Evolutionary conservation across 2,888 invertebrate genomes (phyloP).

Genomic region (Chirona hameri): DNA sequence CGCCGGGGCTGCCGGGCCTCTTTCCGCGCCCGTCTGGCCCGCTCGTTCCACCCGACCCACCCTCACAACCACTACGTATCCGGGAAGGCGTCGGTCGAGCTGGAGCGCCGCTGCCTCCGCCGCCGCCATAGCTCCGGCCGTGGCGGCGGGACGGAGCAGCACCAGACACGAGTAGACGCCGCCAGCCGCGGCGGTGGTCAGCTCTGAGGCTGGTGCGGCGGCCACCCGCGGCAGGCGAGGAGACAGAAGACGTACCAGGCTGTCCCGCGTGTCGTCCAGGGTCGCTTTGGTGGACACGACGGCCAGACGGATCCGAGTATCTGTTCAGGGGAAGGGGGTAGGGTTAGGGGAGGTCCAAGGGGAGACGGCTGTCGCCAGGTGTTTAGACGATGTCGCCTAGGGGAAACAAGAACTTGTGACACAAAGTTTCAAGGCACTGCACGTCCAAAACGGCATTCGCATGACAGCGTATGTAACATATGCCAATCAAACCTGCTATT

Average conservation of each 20-base stretch:
- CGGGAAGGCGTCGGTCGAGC: background rate
- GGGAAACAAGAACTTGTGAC: no score
- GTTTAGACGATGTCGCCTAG: no score
- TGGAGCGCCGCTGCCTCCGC: background rate
- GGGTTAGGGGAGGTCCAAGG: no score
- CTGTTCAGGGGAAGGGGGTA: background rate
- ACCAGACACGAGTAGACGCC: background rate
- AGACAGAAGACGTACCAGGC: background rate
- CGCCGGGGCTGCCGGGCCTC: no score
- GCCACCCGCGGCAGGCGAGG: background rate
- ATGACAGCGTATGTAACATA: background rate
- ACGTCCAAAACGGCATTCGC: background rate
- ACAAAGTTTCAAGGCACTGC: background rate
- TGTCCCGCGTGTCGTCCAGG: background rate
- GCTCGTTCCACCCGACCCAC: no score
- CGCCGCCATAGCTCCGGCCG: background rate
- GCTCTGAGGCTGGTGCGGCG: background rate
- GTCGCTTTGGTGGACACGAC: background rate
- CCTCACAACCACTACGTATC: background rate
- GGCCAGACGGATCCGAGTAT: background rate
- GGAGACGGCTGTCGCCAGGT: no score
- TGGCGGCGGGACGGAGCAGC: background rate
- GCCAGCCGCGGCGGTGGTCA: background rate
- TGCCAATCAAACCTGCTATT: background rate
- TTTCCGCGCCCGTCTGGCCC: no score